Evolutionary conservation across 23 tunicate species (phyloP), one percentile per base, ranked within the genome.

Genomic region (Aplidium turbinatum): DNA sequence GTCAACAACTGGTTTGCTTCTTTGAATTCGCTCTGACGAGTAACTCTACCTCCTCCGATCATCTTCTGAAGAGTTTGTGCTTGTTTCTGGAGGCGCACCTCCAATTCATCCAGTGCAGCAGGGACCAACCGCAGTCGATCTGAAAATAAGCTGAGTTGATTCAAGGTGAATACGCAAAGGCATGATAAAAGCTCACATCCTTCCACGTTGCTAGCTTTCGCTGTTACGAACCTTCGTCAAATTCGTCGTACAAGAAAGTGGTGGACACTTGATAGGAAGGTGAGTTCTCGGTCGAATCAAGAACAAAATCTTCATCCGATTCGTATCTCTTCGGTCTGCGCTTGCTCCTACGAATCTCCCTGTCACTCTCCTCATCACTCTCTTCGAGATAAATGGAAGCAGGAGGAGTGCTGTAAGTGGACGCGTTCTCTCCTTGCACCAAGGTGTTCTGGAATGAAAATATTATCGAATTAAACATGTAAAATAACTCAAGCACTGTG

Each of bases 71-170:
- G 69, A 2, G 69, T 63, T 13, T 52, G 9, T 20, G 65, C 74
- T 29, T 87, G 77, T 18, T 66, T 34, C 35, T 75, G 57, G 31
- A 87, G 35, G 32, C 84, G 63, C 19, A 28, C 57, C 47, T 81
- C 82, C 63, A 87, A 42, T 38, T 87, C 94, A 1, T 53, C 75
- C 36, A 80, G 63, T 24, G 94, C 94, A 46, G 94, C 82, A 7
- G 70, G 66, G 22, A 87, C 45, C 23, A 80, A 63, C 13, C 31
- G 47, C 35, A 55, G 50, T 22, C 86, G 77, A 35, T 55, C 94
- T 67, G 55, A 20, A 36, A 4, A 51, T 30, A 60, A 60, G 31
- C n/a, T n/a, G n/a, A n/a, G n/a, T n/a, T n/a, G n/a, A n/a, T n/a
- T n/a, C n/a, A n/a, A n/a, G n/a, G n/a, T n/a, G n/a, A n/a, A n/a